Base-by-base conservation (phyloP, 2,113 vertebrate species). In the Sula dactylatra region DNA sequence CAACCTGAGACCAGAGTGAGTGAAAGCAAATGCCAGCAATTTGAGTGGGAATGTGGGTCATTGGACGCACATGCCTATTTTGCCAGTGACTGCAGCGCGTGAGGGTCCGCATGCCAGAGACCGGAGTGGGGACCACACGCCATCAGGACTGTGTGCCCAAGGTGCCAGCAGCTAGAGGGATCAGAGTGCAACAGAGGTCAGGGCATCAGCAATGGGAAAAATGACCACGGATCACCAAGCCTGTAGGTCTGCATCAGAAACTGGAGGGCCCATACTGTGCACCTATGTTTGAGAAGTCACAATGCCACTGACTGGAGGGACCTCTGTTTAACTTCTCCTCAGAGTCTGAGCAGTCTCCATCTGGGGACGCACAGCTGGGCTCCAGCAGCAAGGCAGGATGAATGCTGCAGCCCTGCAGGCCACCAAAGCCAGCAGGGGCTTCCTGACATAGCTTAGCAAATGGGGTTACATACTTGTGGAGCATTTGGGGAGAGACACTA, bases 11-110 rank as follows among this genome's bases (percentile, higher is more conserved):
- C 3, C 19, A 55, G 8, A 59, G 24, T 3, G 5, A 69, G 13
- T 17, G 73, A 77, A 88, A 61, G 26, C 10, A 77, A 36, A 70
- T 1, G 3, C 26, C 44, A 77, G 25, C 65, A 86, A 44, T 22
- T n/a, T 6, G 2, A 62, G 22, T 0, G 1, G 13, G 17, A 81
- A n/a, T 32, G 50, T 0, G 0, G 16, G 17, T 64, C 22, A 25
- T 0, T 24, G 9, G 19, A 66, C 11, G 6, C 42, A 58, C 1
- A 6, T 0, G 2, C 7, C 38, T 25, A 44, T 8, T 45, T 26
- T 45, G 32, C 29, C 32, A 71, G 8, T 5, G 36, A 74, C 50
- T 55, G 49, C 34, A 83, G n/a, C 3, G 0, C 0, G 0, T 32
- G 21, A 36, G 9, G 3, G 29, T 52, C 64, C 50, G 38, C 1